These are phyloP conservation scores for Catharus ustulatus DNA, from an alignment of 2,797 vertebrate species.

Conservation along the genomic window DNA sequence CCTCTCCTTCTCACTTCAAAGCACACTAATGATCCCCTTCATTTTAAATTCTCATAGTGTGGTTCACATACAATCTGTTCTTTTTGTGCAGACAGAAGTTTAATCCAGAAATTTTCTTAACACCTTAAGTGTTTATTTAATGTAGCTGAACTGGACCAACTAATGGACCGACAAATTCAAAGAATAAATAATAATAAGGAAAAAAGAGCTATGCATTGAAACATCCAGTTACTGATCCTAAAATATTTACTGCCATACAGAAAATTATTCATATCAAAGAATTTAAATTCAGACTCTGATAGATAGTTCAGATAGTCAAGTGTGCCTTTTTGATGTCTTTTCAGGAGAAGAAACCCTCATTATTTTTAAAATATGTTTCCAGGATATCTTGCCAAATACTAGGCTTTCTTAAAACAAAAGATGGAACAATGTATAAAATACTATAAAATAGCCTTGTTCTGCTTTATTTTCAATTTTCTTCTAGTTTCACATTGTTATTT, in stretches of 20 bases:
- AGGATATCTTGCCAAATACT: background rate
- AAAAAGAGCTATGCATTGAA: background rate
- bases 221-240: background rate
- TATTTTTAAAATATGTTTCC: background rate
- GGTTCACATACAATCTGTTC: background rate
- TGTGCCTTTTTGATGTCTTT: background rate
- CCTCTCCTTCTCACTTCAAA: background rate
- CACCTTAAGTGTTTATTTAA: background rate
- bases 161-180: background rate
- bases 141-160: background rate
- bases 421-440: background rate
- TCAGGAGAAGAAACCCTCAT: background rate
- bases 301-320: background rate
- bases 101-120: background rate
- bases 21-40: background rate
- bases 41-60: background rate
- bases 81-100: background rate
- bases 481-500: background rate
- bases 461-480: background rate
- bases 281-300: background rate
- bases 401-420: background rate
- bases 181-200: background rate
- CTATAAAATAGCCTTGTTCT: background rate
- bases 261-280: background rate
- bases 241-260: background rate